Evolutionary conservation across 2,113 vertebrate genomes (phyloP), one percentile per base, ranked within the genome.

Genomic region (Rhizomys pruinosus): DNA sequence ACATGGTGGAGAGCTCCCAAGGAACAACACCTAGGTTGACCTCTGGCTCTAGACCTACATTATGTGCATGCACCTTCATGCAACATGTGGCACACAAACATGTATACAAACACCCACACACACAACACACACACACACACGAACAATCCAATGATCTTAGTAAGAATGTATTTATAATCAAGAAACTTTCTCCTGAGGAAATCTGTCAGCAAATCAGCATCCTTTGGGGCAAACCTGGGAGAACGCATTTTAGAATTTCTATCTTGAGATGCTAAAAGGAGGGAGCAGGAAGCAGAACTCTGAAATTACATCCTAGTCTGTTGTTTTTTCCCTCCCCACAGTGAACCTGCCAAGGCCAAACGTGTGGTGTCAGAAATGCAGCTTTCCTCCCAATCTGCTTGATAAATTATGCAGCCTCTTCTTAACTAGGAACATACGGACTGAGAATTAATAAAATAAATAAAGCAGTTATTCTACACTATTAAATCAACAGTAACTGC

Each of bases 391-490:
- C 44, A 85, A 4, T 0, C 37, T 84, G 92, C 52, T 95, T 47
- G 68, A 92, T 93, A 96, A 55, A 96, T 95, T 94, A 97, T 92
- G 96, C 93, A 93, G 73, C 93, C 89, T 77, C 61, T 96, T 96
- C 93, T 71, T 79, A 88, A 94, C 93, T 94, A 42, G 55, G n/a
- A n/a, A 87, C 91, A 63, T 87, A 93, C 97, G 96, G 87, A 94
- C 93, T 47, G 94, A 97, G 69, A 93, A 98, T 95, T 96, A 90
- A 94, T 95, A 98, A 97, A 97, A 96, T 89, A 96, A n/a, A n/a
- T n/a, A n/a, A n/a, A 97, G 96, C 89, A 84, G 69, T 96, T 96
- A n/a, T 96, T 85, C 94, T 96, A 64, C 97, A 95, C 93, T 92
- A 95, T 96, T 97, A 97, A 97, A 85, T 92, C 96, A 91, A 64